Evolutionary conservation across 2,113 vertebrate genomes (phyloP), one percentile per base, ranked within the genome.

Genomic region (Dicrurus megarhynchus): DNA sequence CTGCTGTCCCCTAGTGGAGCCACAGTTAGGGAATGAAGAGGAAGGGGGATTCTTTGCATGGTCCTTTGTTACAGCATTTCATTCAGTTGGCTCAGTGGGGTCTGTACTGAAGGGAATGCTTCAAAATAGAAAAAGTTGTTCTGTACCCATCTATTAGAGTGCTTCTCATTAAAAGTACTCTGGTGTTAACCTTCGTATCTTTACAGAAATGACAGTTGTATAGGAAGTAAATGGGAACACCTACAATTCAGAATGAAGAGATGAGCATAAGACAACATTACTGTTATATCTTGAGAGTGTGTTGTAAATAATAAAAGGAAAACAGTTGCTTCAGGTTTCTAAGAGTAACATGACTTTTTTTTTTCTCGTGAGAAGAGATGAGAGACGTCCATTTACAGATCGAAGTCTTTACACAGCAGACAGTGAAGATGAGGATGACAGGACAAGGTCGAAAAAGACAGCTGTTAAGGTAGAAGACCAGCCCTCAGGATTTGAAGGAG

Each of bases 401-500:
- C 97, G 97, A 63, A 98, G 97, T 85, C 94, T 97, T 68, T 98
- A 98, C 91, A 98, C 98, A 71, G 97, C 97, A 59, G 98, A 98
- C 26, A 98, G 98, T 74, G 98, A 98, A 95, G 97, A 98, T 61
- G 98, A 98, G 94, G 98, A 98, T 70, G 98, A 98, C 74, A 94
- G 92, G 59, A 89, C 91, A 56, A 98, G 97, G 82, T 97, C 97
- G 4, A 98, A 97, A 90, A 97, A 97, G 78, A 59, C 70, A 33
- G 55, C 93, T 78, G 78, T 98, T 63, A 98, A 98, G 52, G 85
- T 95, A 65, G 98, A 98, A 97, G 80, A 84, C 6, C 98, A 98
- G 81, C 95, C 92, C 94, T 98, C 97, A 33, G 94, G 98, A 97
- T 94, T 22, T 78, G 97, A 98, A 93, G 96, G 91, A 47, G 84